Percentiles rank a stretch among this genome's conserved stretches.
phyloP scores from a whole-genome alignment of 35 echinoderm and acorn worm species.

The Heliocidaris tuberculata region DNA sequence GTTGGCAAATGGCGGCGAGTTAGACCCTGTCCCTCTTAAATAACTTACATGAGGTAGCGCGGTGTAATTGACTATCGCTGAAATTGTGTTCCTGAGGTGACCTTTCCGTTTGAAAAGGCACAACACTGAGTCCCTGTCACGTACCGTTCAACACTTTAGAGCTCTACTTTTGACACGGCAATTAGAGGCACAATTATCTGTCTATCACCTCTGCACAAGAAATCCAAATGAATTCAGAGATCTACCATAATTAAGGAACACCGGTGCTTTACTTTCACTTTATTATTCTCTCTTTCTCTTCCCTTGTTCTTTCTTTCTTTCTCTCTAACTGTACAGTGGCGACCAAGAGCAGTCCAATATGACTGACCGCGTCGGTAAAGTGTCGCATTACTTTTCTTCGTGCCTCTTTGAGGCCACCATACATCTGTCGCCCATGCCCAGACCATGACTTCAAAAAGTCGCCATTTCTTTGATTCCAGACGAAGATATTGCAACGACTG shows the following conservation, averaged over 20 bases:
- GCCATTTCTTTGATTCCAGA: neutral
- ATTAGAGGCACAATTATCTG: constrained; percentile 35
- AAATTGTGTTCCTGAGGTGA: constrained; percentile 16
- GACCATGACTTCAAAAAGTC: neutral
- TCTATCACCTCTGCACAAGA: neutral
- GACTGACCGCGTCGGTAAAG: constrained; percentile 39
- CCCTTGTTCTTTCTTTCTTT: neutral
- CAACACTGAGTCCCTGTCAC: constrained; percentile 34
- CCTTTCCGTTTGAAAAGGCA: constrained; percentile 41
- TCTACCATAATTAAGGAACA: constrained; percentile 23
- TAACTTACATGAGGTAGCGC: constrained; percentile 20
- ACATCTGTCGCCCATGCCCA: constrained; percentile 2
- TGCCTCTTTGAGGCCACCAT: constrained; percentile 36
- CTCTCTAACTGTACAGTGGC: neutral
- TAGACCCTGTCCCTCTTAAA: constrained; percentile 14
- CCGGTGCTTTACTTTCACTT: neutral
- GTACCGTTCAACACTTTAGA: constrained; percentile 25
- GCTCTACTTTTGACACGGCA: constrained; percentile 45
- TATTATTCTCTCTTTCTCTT: neutral
- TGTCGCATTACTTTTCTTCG: constrained; percentile 30
- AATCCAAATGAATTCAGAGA: constrained; percentile 17
- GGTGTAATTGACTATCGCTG: constrained; percentile 31
- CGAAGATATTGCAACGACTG: neutral
- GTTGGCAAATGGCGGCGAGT: constrained; percentile 4
- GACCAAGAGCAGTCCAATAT: neutral